Conservation (phyloP, 2,797 vertebrate genomes). For the Sebastes hubbsi region DNA sequence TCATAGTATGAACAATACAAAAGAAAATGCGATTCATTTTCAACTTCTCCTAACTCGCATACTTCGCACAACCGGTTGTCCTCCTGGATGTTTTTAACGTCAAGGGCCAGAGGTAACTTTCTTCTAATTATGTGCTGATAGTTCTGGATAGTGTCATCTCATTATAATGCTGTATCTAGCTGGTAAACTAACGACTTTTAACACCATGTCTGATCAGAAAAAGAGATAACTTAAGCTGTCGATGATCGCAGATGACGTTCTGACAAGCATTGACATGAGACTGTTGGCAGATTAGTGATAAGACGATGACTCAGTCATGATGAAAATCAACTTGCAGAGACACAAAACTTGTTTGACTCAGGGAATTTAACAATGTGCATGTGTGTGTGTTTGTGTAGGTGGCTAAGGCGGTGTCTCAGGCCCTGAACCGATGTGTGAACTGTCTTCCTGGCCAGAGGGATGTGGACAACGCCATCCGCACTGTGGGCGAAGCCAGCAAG, state of each 20-base stretch:
- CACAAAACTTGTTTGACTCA: background rate
- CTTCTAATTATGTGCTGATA: too few relatives aligned
- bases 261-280: background rate
- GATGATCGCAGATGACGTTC: background rate
- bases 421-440: constrained; percentile 93
- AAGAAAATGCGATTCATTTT: too few relatives aligned
- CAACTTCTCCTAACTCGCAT: too few relatives aligned
- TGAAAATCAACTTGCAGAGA: background rate
- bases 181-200: background rate
- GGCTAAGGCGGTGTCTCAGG: constrained; percentile 96
- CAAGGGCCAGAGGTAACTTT: too few relatives aligned
- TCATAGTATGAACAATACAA: too few relatives aligned
- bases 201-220: background rate
- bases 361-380: background rate
- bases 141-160: background rate
- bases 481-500: constrained; percentile 96
- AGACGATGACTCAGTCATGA: background rate
- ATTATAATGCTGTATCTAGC: too few relatives aligned
- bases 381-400: constrained; percentile 81
- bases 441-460: constrained; percentile 96
- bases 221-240: background rate
- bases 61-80: too few relatives aligned
- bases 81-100: too few relatives aligned
- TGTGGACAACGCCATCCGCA: constrained; percentile 93
- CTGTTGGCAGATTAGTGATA: background rate